Conservation (phyloP, 1,140 invertebrate genomes). For the Propsilocerus akamusi region DNA sequence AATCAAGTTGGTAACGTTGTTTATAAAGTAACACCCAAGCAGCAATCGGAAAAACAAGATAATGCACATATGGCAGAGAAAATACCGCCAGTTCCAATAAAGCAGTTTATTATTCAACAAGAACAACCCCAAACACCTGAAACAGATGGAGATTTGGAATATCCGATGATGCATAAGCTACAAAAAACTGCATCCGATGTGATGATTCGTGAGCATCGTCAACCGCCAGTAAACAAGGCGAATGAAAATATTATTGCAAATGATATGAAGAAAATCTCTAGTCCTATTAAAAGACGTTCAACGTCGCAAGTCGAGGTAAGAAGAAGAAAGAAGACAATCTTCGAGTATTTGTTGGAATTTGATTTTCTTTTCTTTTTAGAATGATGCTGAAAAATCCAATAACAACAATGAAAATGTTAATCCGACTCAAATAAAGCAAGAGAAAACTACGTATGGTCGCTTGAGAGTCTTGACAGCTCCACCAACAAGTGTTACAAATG, state of each 20-base stretch:
- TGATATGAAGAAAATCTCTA: constrained; percentile 1
- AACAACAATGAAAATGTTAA: background rate
- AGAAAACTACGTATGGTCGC: constrained; percentile 32
- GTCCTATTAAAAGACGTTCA: constrained; percentile 4
- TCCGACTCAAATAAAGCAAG: background rate
- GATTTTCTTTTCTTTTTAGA: background rate
- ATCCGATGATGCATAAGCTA: constrained; percentile 1
- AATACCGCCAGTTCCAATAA: background rate
- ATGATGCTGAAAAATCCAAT: background rate
- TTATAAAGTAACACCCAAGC: background rate
- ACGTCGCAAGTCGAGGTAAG: constrained; percentile 7
- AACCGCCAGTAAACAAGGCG: background rate
- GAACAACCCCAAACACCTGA: background rate
- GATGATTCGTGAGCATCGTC: background rate
- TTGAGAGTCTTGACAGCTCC: constrained; percentile 38
- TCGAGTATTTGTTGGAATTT: background rate
- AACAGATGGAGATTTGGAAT: background rate
- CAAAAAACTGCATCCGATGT: background rate
- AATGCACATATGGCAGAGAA: background rate
- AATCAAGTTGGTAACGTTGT: background rate
- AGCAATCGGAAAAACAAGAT: background rate
- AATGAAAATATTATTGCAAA: background rate
- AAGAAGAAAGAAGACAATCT: background rate
- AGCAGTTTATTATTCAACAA: background rate
- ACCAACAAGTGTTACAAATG: constrained; percentile 32